Evolutionary conservation across 2,113 vertebrate species (phyloP).

Genomic region (Isurus oxyrinchus): DNA sequence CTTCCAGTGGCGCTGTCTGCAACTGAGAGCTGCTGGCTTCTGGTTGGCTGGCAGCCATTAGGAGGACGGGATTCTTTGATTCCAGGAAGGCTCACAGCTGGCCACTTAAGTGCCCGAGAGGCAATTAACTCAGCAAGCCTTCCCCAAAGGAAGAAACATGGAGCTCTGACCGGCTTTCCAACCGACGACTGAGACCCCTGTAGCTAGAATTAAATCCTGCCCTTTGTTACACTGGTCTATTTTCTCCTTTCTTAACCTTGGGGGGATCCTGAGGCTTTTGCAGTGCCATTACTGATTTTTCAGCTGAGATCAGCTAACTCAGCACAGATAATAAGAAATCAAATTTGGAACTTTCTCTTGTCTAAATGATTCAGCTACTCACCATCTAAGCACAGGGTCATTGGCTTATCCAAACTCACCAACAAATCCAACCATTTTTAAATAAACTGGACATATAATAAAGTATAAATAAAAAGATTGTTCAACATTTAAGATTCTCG

Average conservation of each 20-base stretch:
- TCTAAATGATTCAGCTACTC: not conserved
- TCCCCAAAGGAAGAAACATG: no score
- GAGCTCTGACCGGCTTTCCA: no score
- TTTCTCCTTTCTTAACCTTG: not conserved
- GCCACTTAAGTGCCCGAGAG: no score
- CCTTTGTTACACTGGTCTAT: not conserved
- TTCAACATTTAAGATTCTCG: not conserved
- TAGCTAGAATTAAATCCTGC: no score
- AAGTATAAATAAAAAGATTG: not conserved
- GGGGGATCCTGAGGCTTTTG: not conserved
- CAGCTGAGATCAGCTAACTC: not conserved
- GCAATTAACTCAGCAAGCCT: no score
- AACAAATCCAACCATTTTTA: not conserved
- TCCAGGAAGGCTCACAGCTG: no score
- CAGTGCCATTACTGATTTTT: not conserved
- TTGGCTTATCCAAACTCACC: not conserved
- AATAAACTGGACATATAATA: not conserved
- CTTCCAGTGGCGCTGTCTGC: no score
- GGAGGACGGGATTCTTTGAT: no score
- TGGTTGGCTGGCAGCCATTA: no score
- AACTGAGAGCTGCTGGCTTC: no score
- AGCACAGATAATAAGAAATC: not conserved
- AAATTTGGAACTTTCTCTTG: not conserved
- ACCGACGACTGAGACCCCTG: no score
- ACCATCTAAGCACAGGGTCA: not conserved